Conservation (phyloP, 2,797 vertebrate genomes). For the Cryptoprocta ferox region DNA sequence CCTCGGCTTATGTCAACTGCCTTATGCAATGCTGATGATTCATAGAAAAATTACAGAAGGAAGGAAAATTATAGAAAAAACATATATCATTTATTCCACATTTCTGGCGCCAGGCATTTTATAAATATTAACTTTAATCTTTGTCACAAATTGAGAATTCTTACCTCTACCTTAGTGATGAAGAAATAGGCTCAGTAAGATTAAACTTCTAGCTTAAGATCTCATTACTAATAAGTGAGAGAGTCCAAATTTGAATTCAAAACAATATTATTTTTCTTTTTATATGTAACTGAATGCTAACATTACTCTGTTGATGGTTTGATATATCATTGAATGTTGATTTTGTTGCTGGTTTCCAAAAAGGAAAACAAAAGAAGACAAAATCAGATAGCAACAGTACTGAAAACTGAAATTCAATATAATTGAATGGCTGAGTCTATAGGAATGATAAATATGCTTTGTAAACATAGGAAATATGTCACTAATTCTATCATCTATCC, state of each 20-base stretch:
- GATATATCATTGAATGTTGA: not conserved
- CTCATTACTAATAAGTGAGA: not conserved
- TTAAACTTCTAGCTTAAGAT: not conserved
- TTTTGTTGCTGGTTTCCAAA: not conserved
- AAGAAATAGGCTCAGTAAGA: not conserved
- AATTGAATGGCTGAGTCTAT: not conserved
- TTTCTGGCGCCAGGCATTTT: not conserved
- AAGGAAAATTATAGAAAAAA: not conserved
- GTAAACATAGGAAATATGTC: not conserved
- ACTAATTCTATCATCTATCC: not conserved
- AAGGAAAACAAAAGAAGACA: not conserved
- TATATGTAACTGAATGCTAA: not conserved
- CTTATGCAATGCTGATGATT: not conserved
- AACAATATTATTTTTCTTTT: not conserved
- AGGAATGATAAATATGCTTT: not conserved
- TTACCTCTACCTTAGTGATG: not conserved
- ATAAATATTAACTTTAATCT: not conserved
- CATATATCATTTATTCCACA: not conserved
- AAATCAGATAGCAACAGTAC: not conserved
- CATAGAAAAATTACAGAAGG: not conserved
- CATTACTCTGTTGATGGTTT: not conserved
- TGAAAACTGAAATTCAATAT: not conserved
- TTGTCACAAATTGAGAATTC: not conserved
- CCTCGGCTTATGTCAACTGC: not conserved
- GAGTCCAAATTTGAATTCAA: not conserved